A percentile compares a stretch with the other conserved stretches of the same genome.
phyloP scores from a whole-genome alignment of 92 coral and sea anemone genomes.

The Palythoa grandis region DNA sequence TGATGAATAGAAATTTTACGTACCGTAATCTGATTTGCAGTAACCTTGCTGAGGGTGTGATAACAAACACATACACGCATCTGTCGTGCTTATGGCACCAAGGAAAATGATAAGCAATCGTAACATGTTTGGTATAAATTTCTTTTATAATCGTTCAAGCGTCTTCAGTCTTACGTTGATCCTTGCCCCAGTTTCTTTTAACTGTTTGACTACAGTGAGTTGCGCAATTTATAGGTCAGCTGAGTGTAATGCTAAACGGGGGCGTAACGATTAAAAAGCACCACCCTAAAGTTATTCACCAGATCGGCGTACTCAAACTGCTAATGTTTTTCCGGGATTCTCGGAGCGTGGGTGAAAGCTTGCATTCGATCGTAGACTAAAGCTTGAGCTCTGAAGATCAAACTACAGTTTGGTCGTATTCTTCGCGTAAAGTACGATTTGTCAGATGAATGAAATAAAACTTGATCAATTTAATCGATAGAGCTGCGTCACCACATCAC shows the following conservation, averaged over 20 bases:
- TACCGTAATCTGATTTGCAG: constrained; percentile 92
- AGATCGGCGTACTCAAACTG: not conserved
- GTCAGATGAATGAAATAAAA: too few species aligned
- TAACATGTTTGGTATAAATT: not conserved
- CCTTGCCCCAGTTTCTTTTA: too few species aligned
- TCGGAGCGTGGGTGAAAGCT: not conserved
- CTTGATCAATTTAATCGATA: too few species aligned
- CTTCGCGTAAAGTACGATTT: too few species aligned
- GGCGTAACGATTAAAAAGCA: not conserved
- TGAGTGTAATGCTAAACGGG: not conserved
- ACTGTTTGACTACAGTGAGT: not conserved
- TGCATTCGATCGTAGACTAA: not conserved
- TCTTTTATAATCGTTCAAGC: not conserved
- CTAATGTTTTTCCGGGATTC: not conserved
- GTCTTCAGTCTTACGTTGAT: not conserved
- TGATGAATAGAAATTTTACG: constrained; percentile 26
- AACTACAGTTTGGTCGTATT: not conserved
- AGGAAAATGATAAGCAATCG: constrained; percentile 2
- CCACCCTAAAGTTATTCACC: not conserved
- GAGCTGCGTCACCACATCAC: too few species aligned
- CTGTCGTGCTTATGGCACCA: not conserved
- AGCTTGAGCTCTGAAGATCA: not conserved
- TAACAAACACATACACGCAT: constrained; percentile 83
- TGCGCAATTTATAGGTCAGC: not conserved
- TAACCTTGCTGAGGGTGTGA: constrained; percentile 93